Conservation (phyloP, 1,140 invertebrate species). For the Pogonomyrmex californicus region DNA sequence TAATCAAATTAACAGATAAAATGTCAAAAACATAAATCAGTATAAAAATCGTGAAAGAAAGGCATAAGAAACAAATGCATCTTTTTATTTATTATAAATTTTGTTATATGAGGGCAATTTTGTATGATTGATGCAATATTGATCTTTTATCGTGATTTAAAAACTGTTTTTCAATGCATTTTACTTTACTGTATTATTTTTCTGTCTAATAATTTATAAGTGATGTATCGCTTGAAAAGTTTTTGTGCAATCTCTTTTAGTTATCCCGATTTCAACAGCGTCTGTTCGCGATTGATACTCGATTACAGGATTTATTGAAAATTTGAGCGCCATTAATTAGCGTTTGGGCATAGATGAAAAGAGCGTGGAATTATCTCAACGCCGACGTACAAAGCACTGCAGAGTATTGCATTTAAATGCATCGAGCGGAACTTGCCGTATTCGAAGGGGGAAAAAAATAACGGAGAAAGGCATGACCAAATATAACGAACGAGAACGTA, state of each 20-base stretch:
- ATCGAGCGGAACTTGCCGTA: background rate
- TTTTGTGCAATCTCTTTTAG: background rate
- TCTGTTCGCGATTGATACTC: background rate
- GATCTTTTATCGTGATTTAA: background rate
- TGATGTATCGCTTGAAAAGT: background rate
- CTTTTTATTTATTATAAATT: slow-evolving; percentile 29
- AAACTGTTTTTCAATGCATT: background rate
- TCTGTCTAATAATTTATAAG: background rate
- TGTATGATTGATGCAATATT: background rate
- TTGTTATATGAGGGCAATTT: background rate
- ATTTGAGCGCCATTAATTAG: slow-evolving; percentile 32
- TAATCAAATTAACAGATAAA: background rate
- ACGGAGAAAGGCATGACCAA: slow-evolving; percentile 12
- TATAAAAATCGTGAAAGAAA: background rate
- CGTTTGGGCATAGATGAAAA: slow-evolving; percentile 17
- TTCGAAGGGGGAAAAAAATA: background rate
- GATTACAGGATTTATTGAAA: background rate
- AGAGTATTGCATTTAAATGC: slow-evolving; percentile 28
- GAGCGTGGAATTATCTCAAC: slow-evolving; percentile 27
- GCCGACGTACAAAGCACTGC: slow-evolving; percentile 14
- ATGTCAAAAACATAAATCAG: background rate
- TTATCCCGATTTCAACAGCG: background rate
- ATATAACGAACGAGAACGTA: background rate
- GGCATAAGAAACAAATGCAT: background rate
- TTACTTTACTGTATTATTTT: background rate